A percentile compares a stretch with the other conserved stretches of the same genome.
These are phyloP conservation scores for Rhadina sibilatrix DNA, from an alignment of 2,113 vertebrate genomes.

Conservation along the genomic window DNA sequence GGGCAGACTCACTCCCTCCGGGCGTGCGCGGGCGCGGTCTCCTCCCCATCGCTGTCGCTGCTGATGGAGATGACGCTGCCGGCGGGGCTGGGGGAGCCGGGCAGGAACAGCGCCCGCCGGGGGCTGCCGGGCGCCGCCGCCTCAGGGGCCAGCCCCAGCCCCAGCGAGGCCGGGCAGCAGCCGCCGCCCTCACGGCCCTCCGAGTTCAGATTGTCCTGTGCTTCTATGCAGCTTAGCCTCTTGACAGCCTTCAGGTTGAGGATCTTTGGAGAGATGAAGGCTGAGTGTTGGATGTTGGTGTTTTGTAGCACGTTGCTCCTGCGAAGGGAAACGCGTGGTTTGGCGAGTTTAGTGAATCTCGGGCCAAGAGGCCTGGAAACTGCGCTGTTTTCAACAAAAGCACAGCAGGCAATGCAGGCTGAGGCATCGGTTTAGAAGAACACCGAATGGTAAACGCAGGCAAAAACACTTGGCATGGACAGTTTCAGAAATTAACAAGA, in stretches of 20 bases:
- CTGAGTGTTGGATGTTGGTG: conserved; percentile 85
- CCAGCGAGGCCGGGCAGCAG: conserved; percentile 70
- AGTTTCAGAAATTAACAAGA: neutral
- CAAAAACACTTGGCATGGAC: neutral
- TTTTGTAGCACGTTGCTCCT: conserved; percentile 88
- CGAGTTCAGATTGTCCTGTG: conserved; percentile 75
- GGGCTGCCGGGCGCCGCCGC: conserved; percentile 76
- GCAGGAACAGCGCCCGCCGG: conserved; percentile 87
- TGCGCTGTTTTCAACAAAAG: neutral
- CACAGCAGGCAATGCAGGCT: neutral
- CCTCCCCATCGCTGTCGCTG: conserved; percentile 91
- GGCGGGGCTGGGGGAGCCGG: conserved; percentile 85
- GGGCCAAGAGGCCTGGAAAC: neutral
- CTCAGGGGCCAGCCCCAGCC: conserved; percentile 67
- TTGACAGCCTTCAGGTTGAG: conserved; percentile 83
- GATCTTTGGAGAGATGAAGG: conserved; percentile 92
- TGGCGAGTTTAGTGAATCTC: neutral
- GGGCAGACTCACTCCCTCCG: conserved; percentile 80
- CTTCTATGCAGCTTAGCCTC: conserved; percentile 77
- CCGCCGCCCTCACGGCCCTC: conserved; percentile 65
- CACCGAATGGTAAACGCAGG: neutral
- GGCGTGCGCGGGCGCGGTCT: conserved; percentile 77
- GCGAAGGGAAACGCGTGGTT: conserved; percentile 23
- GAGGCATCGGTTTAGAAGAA: neutral
- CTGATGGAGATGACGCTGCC: conserved; percentile 96